These are phyloP conservation scores for Hydropsyche betteni DNA, from an alignment of 2,888 invertebrate species.

Conservation along the genomic window DNA sequence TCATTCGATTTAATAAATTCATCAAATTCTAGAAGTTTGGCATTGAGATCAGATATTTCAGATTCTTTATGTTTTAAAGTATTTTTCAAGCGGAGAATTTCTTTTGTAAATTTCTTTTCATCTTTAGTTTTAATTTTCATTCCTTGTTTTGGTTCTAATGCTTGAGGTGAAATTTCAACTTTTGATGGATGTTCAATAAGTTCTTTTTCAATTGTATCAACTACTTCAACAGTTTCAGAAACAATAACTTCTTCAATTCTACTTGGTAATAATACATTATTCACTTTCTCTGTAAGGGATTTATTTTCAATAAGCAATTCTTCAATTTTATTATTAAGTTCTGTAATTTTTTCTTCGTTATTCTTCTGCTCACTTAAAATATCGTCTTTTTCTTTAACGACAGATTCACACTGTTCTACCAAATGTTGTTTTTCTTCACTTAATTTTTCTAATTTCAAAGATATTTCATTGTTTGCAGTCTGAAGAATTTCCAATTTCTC, in stretches of 20 bases:
- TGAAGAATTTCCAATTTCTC: conserved; percentile 73
- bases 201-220: conserved; percentile 58
- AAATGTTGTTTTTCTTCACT: conserved; percentile 64
- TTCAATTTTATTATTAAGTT: conserved; percentile 61
- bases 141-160: conserved; percentile 9
- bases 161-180: conserved; percentile 12
- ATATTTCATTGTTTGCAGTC: conserved; percentile 68
- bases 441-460: conserved; percentile 63
- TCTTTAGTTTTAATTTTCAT: conserved; percentile 59
- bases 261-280: conserved; percentile 52
- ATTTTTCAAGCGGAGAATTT: conserved; percentile 65
- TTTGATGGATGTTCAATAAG: conserved; percentile 56
- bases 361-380: conserved; percentile 55
- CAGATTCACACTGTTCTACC: conserved; percentile 59
- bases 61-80: conserved; percentile 65
- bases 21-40: conserved; percentile 54
- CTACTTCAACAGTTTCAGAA: conserved; percentile 46
- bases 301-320: conserved; percentile 62
- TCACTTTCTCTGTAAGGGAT: conserved; percentile 53
- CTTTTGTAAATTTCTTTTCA: conserved; percentile 65
- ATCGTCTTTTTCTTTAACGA: conserved; percentile 63
- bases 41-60: conserved; percentile 55
- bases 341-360: conserved; percentile 58
- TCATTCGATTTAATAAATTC: conserved; percentile 53
- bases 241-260: conserved; percentile 46